Base-by-base conservation (phyloP, 2,113 vertebrate species). In the Phylloscopus whistleri region DNA sequence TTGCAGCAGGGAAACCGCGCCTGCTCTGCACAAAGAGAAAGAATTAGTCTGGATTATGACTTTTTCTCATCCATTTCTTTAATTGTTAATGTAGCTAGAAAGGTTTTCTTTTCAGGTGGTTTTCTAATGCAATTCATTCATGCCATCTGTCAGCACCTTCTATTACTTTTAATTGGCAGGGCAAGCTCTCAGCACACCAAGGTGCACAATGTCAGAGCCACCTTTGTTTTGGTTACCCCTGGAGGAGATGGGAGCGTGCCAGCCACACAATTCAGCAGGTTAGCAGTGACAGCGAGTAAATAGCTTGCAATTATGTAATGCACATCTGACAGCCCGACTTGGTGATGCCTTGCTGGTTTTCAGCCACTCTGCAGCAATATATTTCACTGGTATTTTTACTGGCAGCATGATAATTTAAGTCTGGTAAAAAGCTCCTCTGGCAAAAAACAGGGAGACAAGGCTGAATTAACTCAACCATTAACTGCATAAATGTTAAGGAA, bases 71-170 rank as follows among this genome's bases (percentile, higher is more conserved):
- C 58, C 84, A 4, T 78, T 87, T 55, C 74, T 79, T 96, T 60
- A 96, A 96, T 79, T 89, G 73, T 90, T 96, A 90, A 94, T 87
- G 76, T 33, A 30, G 28, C 60, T 33, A 44, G 27, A 26, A 74
- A 49, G 62, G 52, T 17, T 63, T 85, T 86, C 81, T 89, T 92
- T 96, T 75, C 83, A 94, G 52, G 48, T 44, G 51, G 22, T 55
- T 87, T 92, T 78, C 66, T 76, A 83, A 74, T n/a, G 59, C 59
- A 48, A 64, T 59, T 87, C 56, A 76, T 43, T 81, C 44, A 55
- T 24, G 28, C 74, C 95, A 95, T 67, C 90, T 97, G 92, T 87
- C 92, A 96, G 72, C 85, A 94, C 60, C 60, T 96, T 76, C 78
- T 82, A 72, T 62, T 62, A 70, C 91, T 96, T 75, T 16, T 20